These are phyloP conservation scores for Callocephalon fimbriatum DNA, from an alignment of 2,113 vertebrate species.

Conservation along the genomic window DNA sequence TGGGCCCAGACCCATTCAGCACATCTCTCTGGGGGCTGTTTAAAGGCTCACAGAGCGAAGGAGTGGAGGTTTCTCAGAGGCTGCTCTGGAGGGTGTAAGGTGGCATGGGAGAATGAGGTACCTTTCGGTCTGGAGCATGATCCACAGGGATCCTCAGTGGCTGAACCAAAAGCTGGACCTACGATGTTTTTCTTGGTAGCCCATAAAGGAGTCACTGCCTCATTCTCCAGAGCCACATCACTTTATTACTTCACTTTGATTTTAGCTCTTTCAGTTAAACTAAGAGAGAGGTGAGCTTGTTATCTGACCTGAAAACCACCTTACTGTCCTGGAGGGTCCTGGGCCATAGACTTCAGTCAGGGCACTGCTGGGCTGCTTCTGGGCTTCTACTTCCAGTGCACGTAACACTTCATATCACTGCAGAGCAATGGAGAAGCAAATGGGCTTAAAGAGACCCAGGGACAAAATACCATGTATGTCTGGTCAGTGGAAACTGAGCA, in stretches of 20 bases:
- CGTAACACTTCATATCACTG: rapidly evolving
- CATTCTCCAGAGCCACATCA: background rate
- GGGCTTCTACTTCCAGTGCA: background rate
- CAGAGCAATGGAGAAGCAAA: background rate
- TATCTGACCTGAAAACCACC: background rate
- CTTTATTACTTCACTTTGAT: background rate
- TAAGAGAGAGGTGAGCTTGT: background rate
- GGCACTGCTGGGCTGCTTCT: background rate
- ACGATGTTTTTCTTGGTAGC: background rate
- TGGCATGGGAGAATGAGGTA: background rate
- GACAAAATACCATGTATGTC: rapidly evolving
- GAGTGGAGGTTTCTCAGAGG: background rate
- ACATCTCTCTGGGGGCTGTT: background rate
- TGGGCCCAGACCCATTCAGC: rapidly evolving
- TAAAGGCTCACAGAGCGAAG: background rate
- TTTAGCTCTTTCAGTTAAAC: background rate
- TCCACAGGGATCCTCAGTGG: background rate
- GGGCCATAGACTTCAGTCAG: background rate
- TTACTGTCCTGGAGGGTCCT: background rate
- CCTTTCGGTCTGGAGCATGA: background rate
- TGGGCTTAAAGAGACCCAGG: background rate
- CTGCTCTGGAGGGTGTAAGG: background rate
- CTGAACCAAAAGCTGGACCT: background rate
- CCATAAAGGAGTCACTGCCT: background rate
- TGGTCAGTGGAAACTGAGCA: rapidly evolving